These are phyloP conservation scores for Heliothis virescens DNA, from an alignment of 1,140 invertebrate species.

Conservation along the genomic window DNA sequence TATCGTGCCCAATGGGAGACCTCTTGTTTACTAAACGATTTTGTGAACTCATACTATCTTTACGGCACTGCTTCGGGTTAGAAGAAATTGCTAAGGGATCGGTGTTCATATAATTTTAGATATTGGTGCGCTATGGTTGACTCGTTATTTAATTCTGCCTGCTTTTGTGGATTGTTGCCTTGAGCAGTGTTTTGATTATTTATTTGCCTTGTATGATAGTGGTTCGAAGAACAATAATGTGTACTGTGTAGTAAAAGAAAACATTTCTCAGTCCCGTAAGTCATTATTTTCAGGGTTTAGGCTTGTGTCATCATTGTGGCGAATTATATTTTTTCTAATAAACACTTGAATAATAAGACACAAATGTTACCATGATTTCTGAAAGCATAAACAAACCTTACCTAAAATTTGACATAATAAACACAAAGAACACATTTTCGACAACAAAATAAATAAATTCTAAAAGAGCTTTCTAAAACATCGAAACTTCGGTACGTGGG, in stretches of 20 bases:
- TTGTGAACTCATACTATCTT: conserved; percentile 46
- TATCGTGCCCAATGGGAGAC: conserved; percentile 64
- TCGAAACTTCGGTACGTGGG: not conserved
- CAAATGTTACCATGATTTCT: too few species aligned
- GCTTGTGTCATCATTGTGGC: too few species aligned
- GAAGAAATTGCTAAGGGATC: conserved; percentile 12
- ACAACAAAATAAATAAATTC: not conserved
- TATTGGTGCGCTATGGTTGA: not conserved
- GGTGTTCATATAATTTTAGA: not conserved
- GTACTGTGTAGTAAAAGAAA: too few species aligned
- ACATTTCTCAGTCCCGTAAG: too few species aligned
- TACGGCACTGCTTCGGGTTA: conserved; percentile 10
- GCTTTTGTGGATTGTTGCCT: not conserved
- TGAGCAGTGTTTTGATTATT: not conserved
- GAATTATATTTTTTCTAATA: too few species aligned
- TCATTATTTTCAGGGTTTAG: too few species aligned
- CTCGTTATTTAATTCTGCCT: not conserved
- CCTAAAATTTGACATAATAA: too few species aligned
- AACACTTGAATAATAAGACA: too few species aligned
- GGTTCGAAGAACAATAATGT: too few species aligned
- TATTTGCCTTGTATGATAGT: not conserved
- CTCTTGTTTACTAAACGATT: conserved; percentile 67
- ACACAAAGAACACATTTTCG: not conserved
- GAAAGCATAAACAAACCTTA: too few species aligned
- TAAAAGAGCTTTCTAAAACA: not conserved